These are phyloP conservation scores for Chironomus riparius DNA, from an alignment of 2,888 invertebrate genomes.

Conservation along the genomic window DNA sequence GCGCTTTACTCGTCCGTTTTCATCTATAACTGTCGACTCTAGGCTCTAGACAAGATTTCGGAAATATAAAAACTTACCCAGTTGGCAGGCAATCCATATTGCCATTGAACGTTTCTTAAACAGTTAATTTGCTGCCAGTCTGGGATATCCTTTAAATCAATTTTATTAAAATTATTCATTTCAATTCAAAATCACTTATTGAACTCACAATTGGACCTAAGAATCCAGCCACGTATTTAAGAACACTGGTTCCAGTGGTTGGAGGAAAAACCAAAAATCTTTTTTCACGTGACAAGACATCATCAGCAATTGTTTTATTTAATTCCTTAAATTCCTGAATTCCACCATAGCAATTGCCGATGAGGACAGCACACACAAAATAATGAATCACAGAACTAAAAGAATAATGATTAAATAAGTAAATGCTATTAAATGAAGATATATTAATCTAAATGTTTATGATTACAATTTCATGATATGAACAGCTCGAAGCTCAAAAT, in stretches of 20 bases:
- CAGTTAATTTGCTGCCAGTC: constrained; percentile 21
- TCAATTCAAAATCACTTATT: not conserved
- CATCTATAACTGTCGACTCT: too few species aligned
- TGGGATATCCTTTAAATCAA: not conserved
- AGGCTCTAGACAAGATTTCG: too few species aligned
- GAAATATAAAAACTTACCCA: not conserved
- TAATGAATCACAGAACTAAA: too few species aligned
- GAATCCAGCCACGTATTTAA: constrained; percentile 16
- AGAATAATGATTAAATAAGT: too few species aligned
- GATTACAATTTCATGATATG: constrained; percentile 1
- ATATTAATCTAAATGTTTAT: not conserved
- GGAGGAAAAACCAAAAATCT: constrained; percentile 1
- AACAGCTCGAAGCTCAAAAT: not conserved
- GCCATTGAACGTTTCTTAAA: constrained; percentile 23
- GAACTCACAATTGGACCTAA: constrained; percentile 14
- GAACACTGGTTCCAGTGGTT: not conserved
- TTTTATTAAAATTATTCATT: too few species aligned
- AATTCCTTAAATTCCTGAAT: not conserved
- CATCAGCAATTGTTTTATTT: not conserved
- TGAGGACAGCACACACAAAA: too few species aligned
- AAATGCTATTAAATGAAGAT: too few species aligned
- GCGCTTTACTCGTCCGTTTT: too few species aligned
- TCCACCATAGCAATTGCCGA: too few species aligned
- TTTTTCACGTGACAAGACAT: not conserved
- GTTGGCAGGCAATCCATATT: constrained; percentile 16